Conservation (phyloP, 2,113 vertebrate species). For the Arenaria interpres region DNA sequence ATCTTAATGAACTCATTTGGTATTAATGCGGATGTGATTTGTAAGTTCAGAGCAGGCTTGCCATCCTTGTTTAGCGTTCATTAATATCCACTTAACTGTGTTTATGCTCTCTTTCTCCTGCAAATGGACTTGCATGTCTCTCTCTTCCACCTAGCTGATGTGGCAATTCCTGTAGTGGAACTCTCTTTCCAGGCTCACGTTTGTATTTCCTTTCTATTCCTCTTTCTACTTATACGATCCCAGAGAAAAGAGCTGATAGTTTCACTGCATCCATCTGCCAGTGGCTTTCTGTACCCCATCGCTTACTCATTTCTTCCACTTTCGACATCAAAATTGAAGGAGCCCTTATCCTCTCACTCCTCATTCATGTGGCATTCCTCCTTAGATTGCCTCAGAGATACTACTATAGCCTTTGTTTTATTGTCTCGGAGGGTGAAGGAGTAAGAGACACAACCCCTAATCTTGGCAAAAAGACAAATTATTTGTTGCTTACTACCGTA, state of each 20-base stretch:
- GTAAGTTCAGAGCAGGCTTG: slow-evolving; percentile 51
- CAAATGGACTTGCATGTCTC: slow-evolving; percentile 21
- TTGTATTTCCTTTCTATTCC: slow-evolving; percentile 30
- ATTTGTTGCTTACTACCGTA: slow-evolving; percentile 9
- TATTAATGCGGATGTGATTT: slow-evolving; percentile 74
- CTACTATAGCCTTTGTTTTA: not conserved
- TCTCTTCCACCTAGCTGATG: slow-evolving; percentile 24
- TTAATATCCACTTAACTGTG: slow-evolving; percentile 58
- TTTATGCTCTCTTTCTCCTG: slow-evolving; percentile 23
- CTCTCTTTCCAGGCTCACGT: not conserved
- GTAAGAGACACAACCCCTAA: not conserved
- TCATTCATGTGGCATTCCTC: not conserved
- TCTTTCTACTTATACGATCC: not conserved
- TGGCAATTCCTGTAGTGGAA: slow-evolving; percentile 16
- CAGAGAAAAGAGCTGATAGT: not conserved
- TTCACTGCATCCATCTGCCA: not conserved
- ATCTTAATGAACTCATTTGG: slow-evolving; percentile 77
- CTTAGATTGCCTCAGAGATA: not conserved
- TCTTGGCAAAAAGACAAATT: slow-evolving; percentile 28
- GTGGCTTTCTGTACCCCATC: not conserved
- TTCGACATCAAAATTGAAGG: not conserved
- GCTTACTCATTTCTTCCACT: slow-evolving; percentile 24
- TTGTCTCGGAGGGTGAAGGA: slow-evolving; percentile 24
- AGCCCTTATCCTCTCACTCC: not conserved
- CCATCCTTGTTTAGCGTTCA: slow-evolving; percentile 53